Evolutionary conservation across 2,113 vertebrate species (phyloP), one percentile per base, ranked within the genome.

Genomic region (Mesoclemmys tuberculata): DNA sequence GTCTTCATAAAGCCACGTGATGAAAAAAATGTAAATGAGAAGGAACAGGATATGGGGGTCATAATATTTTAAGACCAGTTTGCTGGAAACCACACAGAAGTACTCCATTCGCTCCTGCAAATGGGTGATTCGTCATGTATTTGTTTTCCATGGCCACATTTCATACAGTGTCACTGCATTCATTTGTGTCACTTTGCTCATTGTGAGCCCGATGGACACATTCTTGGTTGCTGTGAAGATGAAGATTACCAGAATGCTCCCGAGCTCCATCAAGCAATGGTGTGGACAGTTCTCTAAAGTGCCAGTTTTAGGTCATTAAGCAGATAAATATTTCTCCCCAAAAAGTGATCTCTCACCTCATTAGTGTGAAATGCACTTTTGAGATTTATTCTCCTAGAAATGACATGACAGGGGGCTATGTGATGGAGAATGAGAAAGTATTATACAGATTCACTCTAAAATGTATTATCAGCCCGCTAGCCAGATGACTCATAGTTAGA

Each of bases 401-500:
- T 95, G 90, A 88, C 90, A 94, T 90, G 88, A 94, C 80, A 93
- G 80, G 79, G 94, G 75, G 26, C 46, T 92, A 87, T 1, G 13
- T 48, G 89, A 85, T 80, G 58, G 91, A 95, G 84, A 96, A 94
- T 90, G 90, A 93, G 81, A 89, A 91, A 85, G 68, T 94, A 94
- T 92, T 92, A 92, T 79, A 94, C 80, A 93, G 87, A 90, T 80
- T 93, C 1, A 0, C 48, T 89, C 94, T 92, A 93, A 95, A 97
- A 96, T 96, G 93, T 93, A 85, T 97, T 94, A 92, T 94, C 92
- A 94, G 90, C 44, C 92, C 85, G 93, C 56, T 85, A 96, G 96
- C 96, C 88, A 85, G 92, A 96, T 96, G 94, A 94, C 68, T 97
- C 94, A 97, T 95, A 90, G 51, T 44, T 11, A 87, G 80, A 80